These are phyloP conservation scores for Ranitomeya variabilis DNA, from an alignment of 2,113 vertebrate genomes.

Conservation along the genomic window DNA sequence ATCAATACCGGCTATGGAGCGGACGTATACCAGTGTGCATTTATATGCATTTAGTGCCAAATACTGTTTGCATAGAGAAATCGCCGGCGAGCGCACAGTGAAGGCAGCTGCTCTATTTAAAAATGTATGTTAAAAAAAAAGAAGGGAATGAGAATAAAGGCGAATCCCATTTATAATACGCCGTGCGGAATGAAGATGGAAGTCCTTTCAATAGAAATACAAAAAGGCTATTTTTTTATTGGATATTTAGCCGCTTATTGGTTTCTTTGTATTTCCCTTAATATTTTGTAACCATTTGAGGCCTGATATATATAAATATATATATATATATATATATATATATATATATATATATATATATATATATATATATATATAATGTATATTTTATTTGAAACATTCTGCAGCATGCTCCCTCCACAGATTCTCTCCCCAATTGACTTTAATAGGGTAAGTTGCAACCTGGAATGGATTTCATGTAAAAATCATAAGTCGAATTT, in stretches of 20 bases:
- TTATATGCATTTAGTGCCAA: constrained; percentile 56
- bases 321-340: not conserved
- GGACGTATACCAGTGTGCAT: constrained; percentile 22
- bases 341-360: not conserved
- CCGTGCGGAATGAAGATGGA: not conserved
- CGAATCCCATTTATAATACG: not conserved
- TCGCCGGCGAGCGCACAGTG: not conserved
- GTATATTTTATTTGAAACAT: not conserved
- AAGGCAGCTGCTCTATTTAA: constrained; percentile 28
- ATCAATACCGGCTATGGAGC: constrained; percentile 50
- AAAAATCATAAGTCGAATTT: not conserved
- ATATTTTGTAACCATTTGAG: not conserved
- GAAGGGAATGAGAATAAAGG: not conserved
- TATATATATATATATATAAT: not conserved
- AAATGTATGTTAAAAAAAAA: constrained; percentile 12
- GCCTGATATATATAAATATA: not conserved
- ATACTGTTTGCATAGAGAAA: constrained; percentile 47
- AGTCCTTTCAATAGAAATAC: not conserved
- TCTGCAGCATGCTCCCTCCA: not conserved
- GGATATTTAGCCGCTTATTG: not conserved
- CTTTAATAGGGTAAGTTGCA: not conserved
- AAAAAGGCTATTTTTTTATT: constrained; percentile 4
- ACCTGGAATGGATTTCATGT: not conserved
- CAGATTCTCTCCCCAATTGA: too few relatives aligned
- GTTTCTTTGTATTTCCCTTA: not conserved